Conservation (phyloP, 2,113 vertebrate genomes). For the Montifringilla adamsi region DNA sequence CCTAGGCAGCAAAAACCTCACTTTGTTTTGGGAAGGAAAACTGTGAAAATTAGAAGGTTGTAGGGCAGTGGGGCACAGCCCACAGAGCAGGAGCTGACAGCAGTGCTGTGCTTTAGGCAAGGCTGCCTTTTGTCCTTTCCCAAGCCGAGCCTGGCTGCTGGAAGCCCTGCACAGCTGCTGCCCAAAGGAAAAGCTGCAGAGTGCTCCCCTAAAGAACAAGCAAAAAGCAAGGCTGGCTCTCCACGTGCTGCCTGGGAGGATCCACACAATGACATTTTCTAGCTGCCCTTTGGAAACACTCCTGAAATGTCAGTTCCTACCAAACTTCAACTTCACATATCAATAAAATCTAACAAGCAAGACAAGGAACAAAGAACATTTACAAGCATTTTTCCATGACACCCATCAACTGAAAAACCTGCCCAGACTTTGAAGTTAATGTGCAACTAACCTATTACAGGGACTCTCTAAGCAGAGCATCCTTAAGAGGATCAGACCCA, state of each 20-base stretch:
- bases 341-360: not conserved
- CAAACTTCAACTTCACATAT: not conserved
- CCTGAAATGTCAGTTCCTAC: not conserved
- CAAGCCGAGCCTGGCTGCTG: not conserved
- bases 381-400: not conserved
- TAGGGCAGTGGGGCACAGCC: not conserved
- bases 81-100: not conserved
- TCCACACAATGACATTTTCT: not conserved
- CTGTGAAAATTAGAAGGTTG: rapidly evolving
- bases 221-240: not conserved
- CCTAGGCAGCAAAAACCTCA: not conserved
- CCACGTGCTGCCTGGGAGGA: not conserved
- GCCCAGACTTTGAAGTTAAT: not conserved
- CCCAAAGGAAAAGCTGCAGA: not conserved
- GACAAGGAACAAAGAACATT: not conserved
- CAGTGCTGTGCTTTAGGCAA: not conserved
- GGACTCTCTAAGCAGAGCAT: not conserved
- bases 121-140: not conserved
- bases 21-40: not conserved
- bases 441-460: not conserved
- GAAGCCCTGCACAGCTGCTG: not conserved
- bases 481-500: not conserved
- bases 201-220: rapidly evolving
- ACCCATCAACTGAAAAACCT: not conserved
- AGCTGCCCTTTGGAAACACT: not conserved